A percentile compares a stretch with the other conserved stretches of the same genome.
phyloP scores from a whole-genome alignment of 2,888 invertebrate genomes.

The Tricholauxania praeusta region DNA sequence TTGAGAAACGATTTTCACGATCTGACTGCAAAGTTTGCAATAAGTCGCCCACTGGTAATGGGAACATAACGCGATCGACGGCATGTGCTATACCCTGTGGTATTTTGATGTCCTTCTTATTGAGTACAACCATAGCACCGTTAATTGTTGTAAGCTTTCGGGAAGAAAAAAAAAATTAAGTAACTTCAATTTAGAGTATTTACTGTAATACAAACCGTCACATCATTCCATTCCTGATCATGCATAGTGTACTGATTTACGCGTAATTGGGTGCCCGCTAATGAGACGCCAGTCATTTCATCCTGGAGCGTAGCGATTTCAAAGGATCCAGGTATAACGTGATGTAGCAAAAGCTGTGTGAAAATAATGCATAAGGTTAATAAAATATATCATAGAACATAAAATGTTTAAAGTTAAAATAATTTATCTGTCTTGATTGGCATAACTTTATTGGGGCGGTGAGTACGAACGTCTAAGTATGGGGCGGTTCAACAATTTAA shows the following conservation, averaged over 20 bases:
- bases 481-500: no score
- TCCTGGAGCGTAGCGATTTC: constrained; percentile 83
- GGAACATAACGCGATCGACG: constrained; percentile 89
- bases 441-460: no score
- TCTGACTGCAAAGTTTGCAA: constrained; percentile 88
- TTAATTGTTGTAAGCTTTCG: constrained; percentile 83
- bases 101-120: constrained; percentile 84
- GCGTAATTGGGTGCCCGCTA: constrained; percentile 87
- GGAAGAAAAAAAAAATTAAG: neutral
- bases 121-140: constrained; percentile 84
- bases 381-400: neutral
- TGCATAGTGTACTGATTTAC: constrained; percentile 91
- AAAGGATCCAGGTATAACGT: constrained; percentile 88
- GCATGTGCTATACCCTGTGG: constrained; percentile 89
- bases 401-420: neutral
- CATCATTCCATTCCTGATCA: constrained; percentile 89
- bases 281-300: constrained; percentile 91
- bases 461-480: no score
- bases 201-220: constrained; percentile 71
- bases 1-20: constrained; percentile 83
- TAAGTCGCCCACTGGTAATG: constrained; percentile 87
- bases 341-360: constrained; percentile 81
- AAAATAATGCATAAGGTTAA: neutral
- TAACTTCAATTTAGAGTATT: neutral
- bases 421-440: no score